Evolutionary conservation across 2,113 vertebrate genomes (phyloP), one percentile per base, ranked within the genome.

Genomic region (Conger conger): DNA sequence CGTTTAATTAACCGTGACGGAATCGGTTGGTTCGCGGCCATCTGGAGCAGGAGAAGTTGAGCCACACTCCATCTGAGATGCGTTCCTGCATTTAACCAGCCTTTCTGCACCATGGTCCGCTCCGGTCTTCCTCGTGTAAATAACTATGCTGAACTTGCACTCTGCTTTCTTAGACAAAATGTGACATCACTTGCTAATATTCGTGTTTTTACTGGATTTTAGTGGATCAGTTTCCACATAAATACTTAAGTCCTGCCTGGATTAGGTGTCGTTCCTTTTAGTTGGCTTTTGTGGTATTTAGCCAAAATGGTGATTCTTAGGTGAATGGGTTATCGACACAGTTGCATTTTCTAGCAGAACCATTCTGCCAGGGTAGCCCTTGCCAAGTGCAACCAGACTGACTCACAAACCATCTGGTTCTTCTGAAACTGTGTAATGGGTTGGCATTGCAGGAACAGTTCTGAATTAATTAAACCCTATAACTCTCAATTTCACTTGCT

Each of bases 1-100:
- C 92, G 90, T 57, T 87, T 93, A 91, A 91, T 93, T 91, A 92
- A 88, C 89, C 92, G 90, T 90, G 93, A 92, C 89, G 92, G 93
- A 94, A 83, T 93, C 89, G 91, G 88, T 89, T 86, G 89, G 91
- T 87, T 87, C 85, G 86, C 89, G 94, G 85, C 91, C 91, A 93
- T 94, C 92, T 94, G 93, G 90, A 91, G 91, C 91, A 90, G 90
- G 57, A 80, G 42, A 76, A 45, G 40, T 82, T 23, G n/a, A 73
- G 68, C 27, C n/a, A 13, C 68, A 17, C n/a, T 73, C n/a, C 68
- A 33, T 33, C 68, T 30, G 68, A 73, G 57, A 27, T 1, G 68
- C 68, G 13, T 13, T 73, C 68, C 68, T 17, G 13, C 27, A 30
- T 30, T 73, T 73, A 73, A 80, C 18, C 27, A 30, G 8, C 5